Evolutionary conservation across 1,140 invertebrate genomes (phyloP).

Genomic region (Harlomillsia oculata): DNA sequence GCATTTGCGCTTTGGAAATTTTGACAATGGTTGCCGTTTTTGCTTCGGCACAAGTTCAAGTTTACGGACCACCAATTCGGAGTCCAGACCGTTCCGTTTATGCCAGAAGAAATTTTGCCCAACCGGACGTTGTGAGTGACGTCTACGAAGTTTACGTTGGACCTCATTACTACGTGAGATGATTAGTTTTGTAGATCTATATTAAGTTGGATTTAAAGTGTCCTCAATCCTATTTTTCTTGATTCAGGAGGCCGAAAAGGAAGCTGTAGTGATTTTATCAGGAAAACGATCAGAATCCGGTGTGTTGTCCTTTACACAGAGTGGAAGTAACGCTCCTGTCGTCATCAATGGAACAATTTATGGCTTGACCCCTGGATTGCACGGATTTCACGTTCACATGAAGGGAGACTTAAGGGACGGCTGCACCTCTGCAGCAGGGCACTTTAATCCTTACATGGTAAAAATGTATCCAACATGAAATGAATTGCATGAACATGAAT

Average conservation of each 20-base stretch:
- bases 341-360: slow-evolving; percentile 48
- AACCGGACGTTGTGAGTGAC: slow-evolving; percentile 16
- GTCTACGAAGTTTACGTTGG: slow-evolving; percentile 31
- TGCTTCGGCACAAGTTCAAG: too few relatives aligned
- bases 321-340: slow-evolving; percentile 37
- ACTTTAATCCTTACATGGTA: slow-evolving; percentile 42
- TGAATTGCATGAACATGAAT: background rate
- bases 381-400: slow-evolving; percentile 68
- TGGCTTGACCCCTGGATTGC: slow-evolving; percentile 50
- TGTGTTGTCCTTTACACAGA: slow-evolving; percentile 17
- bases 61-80: too few relatives aligned
- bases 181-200: background rate
- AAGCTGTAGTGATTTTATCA: slow-evolving; percentile 5
- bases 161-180: background rate
- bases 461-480: background rate
- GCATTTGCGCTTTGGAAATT: too few relatives aligned
- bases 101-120: slow-evolving; percentile 17
- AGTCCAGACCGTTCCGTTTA: slow-evolving; percentile 29
- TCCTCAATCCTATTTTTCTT: background rate
- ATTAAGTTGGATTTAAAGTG: background rate
- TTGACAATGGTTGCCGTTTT: too few relatives aligned
- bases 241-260: background rate
- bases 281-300: background rate
- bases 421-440: slow-evolving; percentile 44
- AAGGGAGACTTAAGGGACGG: slow-evolving; percentile 58